Conservation (phyloP, 2,888 invertebrate genomes). For the Cheilosia impressa region DNA sequence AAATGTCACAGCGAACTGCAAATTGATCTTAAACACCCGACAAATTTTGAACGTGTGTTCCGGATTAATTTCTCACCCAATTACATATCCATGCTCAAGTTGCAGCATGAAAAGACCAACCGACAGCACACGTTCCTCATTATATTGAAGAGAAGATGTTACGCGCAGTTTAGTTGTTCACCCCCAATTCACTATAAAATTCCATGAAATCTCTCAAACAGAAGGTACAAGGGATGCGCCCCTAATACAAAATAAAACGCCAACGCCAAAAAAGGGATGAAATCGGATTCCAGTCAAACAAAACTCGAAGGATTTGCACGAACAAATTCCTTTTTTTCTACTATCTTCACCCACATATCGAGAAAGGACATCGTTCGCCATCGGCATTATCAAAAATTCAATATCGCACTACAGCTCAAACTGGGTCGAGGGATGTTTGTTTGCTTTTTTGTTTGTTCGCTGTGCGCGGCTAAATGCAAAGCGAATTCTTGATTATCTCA, state of each 20-base stretch:
- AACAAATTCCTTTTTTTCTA: constrained; percentile 13
- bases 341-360: constrained; percentile 68
- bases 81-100: constrained; percentile 51
- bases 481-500: constrained; percentile 55
- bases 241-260: constrained; percentile 7
- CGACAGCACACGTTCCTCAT: constrained; percentile 64
- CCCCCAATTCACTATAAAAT: constrained; percentile 16
- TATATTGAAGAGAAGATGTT: constrained; percentile 31
- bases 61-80: constrained; percentile 72
- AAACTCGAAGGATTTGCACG: constrained; percentile 31
- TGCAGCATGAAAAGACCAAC: constrained; percentile 67
- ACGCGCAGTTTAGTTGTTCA: constrained; percentile 5
- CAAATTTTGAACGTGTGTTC: constrained; percentile 69
- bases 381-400: constrained; percentile 2
- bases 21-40: constrained; percentile 65
- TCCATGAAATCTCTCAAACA: constrained; percentile 8
- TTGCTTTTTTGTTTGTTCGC: constrained; percentile 10
- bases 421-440: constrained; percentile 38
- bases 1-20: constrained; percentile 27
- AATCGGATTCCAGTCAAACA: constrained; percentile 62
- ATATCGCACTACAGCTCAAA: constrained; percentile 14
- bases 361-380: constrained; percentile 35
- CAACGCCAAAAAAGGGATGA: constrained; percentile 48
- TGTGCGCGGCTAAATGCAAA: constrained; percentile 68
- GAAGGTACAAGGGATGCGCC: constrained; percentile 52